Conservation (phyloP, 2,797 vertebrate genomes). For the Lepus townsendii region DNA sequence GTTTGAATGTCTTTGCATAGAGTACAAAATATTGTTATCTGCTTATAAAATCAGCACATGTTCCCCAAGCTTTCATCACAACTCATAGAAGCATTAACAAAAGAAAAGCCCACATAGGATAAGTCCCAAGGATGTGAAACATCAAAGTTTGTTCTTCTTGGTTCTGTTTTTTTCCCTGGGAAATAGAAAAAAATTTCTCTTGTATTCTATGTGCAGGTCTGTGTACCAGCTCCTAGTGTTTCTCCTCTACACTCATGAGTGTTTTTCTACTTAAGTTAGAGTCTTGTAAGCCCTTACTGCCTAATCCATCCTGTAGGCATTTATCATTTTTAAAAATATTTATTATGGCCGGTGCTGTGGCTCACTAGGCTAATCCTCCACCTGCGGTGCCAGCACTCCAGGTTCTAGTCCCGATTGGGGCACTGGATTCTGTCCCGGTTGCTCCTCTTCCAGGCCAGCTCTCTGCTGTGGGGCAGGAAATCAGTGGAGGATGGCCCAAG, state of each 20-base stretch:
- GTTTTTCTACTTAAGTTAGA: background rate
- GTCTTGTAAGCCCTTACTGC: background rate
- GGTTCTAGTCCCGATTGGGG: no score
- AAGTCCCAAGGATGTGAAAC: background rate
- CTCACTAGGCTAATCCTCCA: no score
- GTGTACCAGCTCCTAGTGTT: background rate
- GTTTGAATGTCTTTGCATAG: background rate
- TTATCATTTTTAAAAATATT: background rate
- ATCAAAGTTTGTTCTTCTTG: background rate
- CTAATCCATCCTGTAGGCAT: background rate
- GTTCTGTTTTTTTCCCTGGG: background rate
- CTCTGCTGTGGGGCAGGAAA: no score
- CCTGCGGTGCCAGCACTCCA: no score
- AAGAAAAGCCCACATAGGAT: background rate
- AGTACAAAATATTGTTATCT: background rate
- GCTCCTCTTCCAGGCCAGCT: no score
- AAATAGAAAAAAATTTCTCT: background rate
- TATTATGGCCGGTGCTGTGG: no score
- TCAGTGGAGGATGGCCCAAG: no score
- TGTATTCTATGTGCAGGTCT: background rate
- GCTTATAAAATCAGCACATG: background rate
- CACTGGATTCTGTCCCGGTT: no score
- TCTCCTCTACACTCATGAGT: background rate
- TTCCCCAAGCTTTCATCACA: background rate
- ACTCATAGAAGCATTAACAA: background rate